Evolutionary conservation across 2,113 vertebrate species (phyloP).

Genomic region (Enhydra lutris): DNA sequence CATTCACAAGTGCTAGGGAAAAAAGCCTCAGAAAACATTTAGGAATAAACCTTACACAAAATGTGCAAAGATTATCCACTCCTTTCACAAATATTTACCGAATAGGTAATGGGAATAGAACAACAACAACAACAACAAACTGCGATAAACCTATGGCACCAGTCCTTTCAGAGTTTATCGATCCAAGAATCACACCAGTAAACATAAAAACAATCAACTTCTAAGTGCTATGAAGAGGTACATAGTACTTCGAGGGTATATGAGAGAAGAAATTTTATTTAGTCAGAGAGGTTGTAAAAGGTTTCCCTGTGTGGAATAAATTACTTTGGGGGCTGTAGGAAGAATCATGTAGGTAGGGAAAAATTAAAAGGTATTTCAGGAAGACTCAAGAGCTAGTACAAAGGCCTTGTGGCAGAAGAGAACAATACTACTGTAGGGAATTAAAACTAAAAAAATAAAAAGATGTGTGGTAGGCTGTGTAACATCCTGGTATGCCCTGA

Average conservation of each 20-base stretch:
- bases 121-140: neutral
- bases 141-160: neutral
- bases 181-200: conserved; percentile 6
- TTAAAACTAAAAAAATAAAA: conserved; percentile 1
- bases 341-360: neutral
- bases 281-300: neutral
- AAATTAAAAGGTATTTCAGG: neutral
- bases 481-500: neutral
- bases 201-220: neutral
- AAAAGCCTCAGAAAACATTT: neutral
- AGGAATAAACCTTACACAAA: neutral
- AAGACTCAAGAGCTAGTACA: neutral
- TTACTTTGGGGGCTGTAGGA: neutral
- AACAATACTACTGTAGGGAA: neutral
- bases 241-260: neutral
- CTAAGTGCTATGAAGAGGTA: neutral
- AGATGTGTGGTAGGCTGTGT: neutral
- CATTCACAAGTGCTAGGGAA: neutral
- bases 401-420: neutral
- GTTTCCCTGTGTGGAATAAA: neutral
- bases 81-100: neutral
- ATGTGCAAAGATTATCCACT: neutral
- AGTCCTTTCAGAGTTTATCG: neutral
- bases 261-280: neutral
- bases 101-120: neutral